phyloP scores from a whole-genome alignment of 2,888 invertebrate genomes.

The Mythimna impura region DNA sequence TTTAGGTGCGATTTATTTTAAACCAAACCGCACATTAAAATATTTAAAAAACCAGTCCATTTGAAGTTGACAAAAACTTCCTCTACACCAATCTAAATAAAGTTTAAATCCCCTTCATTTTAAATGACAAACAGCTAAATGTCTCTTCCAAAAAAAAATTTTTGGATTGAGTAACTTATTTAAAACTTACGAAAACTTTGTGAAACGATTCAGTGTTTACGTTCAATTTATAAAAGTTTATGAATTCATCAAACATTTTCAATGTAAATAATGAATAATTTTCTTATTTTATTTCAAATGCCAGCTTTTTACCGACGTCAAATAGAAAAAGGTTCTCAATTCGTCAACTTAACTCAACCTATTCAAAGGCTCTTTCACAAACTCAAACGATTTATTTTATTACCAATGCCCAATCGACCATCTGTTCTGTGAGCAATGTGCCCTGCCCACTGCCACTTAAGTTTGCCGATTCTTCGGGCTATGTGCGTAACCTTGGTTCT shows the following conservation, averaged over 20 bases:
- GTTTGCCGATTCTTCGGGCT: too few species aligned
- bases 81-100: neutral
- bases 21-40: too few species aligned
- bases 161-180: constrained; percentile 14
- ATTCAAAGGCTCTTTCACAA: neutral
- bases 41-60: neutral
- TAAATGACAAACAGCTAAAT: constrained; percentile 4
- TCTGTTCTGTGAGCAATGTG: too few species aligned
- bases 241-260: constrained; percentile 35
- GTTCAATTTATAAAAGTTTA: constrained; percentile 33
- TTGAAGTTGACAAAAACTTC: neutral
- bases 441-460: too few species aligned
- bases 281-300: neutral
- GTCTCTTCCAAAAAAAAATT: constrained; percentile 23
- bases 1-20: too few species aligned
- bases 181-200: constrained; percentile 31
- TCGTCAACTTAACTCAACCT: neutral
- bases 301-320: neutral
- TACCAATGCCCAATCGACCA: too few species aligned
- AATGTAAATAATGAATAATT: constrained; percentile 27
- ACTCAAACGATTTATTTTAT: too few species aligned
- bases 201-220: constrained; percentile 33
- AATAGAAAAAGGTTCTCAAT: neutral
- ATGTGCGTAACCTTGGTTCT: too few species aligned
- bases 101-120: neutral